Evolutionary conservation across 1,140 invertebrate genomes (phyloP).

Genomic region (Drosophila miranda): DNA sequence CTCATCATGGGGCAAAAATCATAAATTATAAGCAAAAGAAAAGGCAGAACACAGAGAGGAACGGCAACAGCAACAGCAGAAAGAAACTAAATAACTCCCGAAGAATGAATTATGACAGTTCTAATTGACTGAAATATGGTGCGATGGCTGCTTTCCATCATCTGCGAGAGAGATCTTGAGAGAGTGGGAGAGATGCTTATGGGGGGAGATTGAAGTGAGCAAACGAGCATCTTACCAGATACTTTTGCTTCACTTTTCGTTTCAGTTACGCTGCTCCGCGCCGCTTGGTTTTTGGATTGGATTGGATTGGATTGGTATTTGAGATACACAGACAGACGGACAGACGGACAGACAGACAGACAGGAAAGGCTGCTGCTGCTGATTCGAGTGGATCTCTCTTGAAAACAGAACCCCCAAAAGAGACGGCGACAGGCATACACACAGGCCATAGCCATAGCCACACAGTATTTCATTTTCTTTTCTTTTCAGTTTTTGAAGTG

Average conservation of each 20-base stretch:
- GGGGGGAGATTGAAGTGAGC: constrained; percentile 50
- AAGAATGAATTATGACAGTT: constrained; percentile 82
- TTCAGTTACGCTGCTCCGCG: constrained; percentile 48
- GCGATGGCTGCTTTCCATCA: constrained; percentile 80
- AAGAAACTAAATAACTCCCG: constrained; percentile 78
- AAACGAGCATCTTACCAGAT: constrained; percentile 68
- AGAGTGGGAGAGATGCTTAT: not conserved
- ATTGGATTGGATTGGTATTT: constrained; percentile 50
- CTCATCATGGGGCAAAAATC: constrained; percentile 72
- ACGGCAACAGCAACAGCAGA: constrained; percentile 17
- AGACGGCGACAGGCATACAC: constrained; percentile 58
- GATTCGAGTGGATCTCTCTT: constrained; percentile 60
- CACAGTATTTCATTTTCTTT: constrained; percentile 57
- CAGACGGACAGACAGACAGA: constrained; percentile 20
- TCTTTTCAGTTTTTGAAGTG: constrained; percentile 66
- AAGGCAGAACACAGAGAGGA: constrained; percentile 18
- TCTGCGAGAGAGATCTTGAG: constrained; percentile 27
- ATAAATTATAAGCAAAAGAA: constrained; percentile 65
- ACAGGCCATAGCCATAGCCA: constrained; percentile 23
- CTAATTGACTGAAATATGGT: constrained; percentile 82
- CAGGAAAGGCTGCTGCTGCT: constrained; percentile 43
- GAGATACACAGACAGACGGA: constrained; percentile 23
- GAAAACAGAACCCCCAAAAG: constrained; percentile 66
- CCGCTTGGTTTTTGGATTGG: constrained; percentile 3
- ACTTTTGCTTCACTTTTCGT: constrained; percentile 70